Conservation (phyloP, 2,888 invertebrate species). For the Acanthosepion pharaonis region DNA sequence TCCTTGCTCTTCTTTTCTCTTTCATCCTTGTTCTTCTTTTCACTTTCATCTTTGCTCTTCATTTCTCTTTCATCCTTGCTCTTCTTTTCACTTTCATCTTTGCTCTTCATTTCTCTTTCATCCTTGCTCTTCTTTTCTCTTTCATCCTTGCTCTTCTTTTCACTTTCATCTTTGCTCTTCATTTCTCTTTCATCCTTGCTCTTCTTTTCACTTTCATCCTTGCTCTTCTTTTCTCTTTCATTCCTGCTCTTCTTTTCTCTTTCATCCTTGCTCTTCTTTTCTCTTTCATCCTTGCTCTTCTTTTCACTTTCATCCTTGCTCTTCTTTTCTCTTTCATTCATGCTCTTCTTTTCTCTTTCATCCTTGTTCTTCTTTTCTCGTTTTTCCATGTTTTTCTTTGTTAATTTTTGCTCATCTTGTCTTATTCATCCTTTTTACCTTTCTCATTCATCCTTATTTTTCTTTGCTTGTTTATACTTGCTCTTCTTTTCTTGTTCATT, state of each 20-base stretch:
- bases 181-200: background rate
- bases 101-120: background rate
- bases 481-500: too few species aligned
- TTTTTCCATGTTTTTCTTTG: too few species aligned
- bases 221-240: background rate
- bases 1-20: constrained; percentile 37
- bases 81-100: background rate
- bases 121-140: constrained; percentile 39
- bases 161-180: background rate
- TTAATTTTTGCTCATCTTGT: too few species aligned
- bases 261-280: background rate
- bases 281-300: background rate
- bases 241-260: background rate
- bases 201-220: background rate
- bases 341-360: background rate
- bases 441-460: too few species aligned
- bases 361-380: background rate
- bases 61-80: background rate
- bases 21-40: background rate
- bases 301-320: background rate
- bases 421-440: too few species aligned
- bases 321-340: background rate
- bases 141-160: background rate
- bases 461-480: too few species aligned
- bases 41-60: background rate